phyloP scores from a whole-genome alignment of 2,888 invertebrate species.

The Idaea dimidiata region DNA sequence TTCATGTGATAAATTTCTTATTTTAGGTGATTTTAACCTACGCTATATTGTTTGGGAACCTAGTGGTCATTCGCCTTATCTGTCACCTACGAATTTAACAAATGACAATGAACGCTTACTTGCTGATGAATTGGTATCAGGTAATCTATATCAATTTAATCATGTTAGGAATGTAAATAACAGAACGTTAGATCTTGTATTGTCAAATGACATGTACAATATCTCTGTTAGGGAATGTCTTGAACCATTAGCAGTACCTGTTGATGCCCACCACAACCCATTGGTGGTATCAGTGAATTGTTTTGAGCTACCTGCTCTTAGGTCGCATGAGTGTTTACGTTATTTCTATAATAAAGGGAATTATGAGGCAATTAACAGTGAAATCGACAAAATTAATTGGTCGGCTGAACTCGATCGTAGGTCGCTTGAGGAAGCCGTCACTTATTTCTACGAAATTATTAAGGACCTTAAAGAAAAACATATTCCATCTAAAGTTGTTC shows the following conservation, averaged over 20 bases:
- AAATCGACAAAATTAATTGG: constrained; percentile 6
- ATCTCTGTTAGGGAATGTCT: constrained; percentile 7
- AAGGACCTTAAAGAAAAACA: neutral
- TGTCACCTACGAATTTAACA: neutral
- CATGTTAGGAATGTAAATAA: constrained; percentile 7
- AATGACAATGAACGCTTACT: constrained; percentile 4
- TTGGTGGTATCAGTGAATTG: constrained; percentile 7
- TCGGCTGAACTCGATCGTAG: neutral
- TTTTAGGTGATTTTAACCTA: constrained; percentile 14
- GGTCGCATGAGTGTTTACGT: neutral
- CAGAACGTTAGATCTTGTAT: constrained; percentile 9
- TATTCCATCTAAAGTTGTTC: neutral
- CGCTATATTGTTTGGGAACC: constrained; percentile 7
- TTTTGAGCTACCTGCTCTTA: constrained; percentile 7
- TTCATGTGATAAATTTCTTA: constrained; percentile 3
- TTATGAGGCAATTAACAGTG: constrained; percentile 7
- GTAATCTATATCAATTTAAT: constrained; percentile 7
- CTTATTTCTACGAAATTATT: neutral
- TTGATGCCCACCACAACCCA: constrained; percentile 10
- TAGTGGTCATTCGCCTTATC: neutral
- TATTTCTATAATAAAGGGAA: constrained; percentile 7
- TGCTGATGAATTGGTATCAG: neutral
- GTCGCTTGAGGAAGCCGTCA: neutral
- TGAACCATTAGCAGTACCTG: constrained; percentile 8
- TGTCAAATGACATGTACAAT: constrained; percentile 6